phyloP scores from a whole-genome alignment of 2,113 vertebrate species.

The Pteruthius melanotis region DNA sequence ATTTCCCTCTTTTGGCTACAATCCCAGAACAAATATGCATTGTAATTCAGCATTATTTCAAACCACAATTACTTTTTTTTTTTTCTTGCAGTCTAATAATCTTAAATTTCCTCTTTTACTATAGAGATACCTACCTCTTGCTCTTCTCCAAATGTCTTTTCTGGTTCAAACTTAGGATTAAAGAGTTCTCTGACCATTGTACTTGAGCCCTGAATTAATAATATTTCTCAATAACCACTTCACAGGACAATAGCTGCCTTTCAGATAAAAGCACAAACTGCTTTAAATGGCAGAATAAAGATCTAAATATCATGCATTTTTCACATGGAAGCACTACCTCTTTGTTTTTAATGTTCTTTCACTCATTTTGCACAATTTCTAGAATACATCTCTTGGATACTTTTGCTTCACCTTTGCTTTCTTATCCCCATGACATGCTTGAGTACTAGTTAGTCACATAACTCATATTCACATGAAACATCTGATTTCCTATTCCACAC shows the following conservation, averaged over 20 bases:
- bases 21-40: background rate
- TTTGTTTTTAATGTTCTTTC: background rate
- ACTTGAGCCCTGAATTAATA: background rate
- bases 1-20: background rate
- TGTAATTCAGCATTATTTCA: background rate
- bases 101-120: background rate
- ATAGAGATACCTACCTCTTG: background rate
- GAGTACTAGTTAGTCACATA: background rate
- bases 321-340: background rate
- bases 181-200: background rate
- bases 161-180: background rate
- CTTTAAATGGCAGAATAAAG: background rate
- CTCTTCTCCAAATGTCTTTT: background rate
- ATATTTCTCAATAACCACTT: background rate
- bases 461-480: background rate
- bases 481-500: background rate
- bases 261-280: background rate
- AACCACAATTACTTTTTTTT: background rate
- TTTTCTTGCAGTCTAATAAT: background rate
- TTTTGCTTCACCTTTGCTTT: background rate
- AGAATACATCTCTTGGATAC: background rate
- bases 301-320: background rate
- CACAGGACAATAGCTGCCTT: background rate
- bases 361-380: background rate
- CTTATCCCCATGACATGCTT: background rate